A percentile compares a stretch with the other conserved stretches of the same genome.
phyloP scores from a whole-genome alignment of 2,797 vertebrate genomes.

The Cryptoprocta ferox region DNA sequence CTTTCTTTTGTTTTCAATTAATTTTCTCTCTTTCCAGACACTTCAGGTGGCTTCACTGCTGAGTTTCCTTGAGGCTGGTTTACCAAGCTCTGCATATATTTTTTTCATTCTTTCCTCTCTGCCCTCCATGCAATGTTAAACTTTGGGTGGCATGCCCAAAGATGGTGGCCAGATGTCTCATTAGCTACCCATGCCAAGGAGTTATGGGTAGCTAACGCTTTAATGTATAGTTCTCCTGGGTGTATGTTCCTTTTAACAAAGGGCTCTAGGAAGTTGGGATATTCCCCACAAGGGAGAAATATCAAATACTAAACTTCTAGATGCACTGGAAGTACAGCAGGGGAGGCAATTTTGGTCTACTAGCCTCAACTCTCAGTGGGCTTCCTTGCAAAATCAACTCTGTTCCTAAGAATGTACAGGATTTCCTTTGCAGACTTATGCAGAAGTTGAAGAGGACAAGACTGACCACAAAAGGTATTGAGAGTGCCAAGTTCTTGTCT shows the following conservation, averaged over 20 bases:
- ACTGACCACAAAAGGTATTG: slow-evolving; percentile 46
- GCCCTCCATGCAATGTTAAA: background rate
- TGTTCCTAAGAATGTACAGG: slow-evolving; percentile 57
- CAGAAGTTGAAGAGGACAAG: slow-evolving; percentile 39
- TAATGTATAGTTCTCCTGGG: background rate
- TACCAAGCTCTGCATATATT: background rate
- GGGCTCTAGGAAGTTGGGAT: background rate
- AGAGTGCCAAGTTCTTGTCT: slow-evolving; percentile 33
- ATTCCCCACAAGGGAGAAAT: background rate
- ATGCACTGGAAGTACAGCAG: background rate
- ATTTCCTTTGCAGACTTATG: slow-evolving; percentile 70
- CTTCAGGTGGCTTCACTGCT: background rate
- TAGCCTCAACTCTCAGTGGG: background rate
- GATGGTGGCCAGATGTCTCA: background rate
- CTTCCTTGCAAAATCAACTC: slow-evolving; percentile 52
- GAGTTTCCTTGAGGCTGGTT: background rate
- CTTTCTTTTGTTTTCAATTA: background rate
- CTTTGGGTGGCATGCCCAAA: background rate
- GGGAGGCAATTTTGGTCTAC: background rate
- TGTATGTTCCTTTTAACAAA: background rate
- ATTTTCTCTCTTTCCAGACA: background rate
- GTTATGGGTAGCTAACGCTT: background rate
- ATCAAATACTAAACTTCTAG: slow-evolving; percentile 42
- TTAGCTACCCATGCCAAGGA: background rate
- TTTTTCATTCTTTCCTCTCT: background rate